Evolutionary conservation across 2,888 invertebrate species (phyloP), one percentile per base, ranked within the genome.

Genomic region (Agelastica alni): DNA sequence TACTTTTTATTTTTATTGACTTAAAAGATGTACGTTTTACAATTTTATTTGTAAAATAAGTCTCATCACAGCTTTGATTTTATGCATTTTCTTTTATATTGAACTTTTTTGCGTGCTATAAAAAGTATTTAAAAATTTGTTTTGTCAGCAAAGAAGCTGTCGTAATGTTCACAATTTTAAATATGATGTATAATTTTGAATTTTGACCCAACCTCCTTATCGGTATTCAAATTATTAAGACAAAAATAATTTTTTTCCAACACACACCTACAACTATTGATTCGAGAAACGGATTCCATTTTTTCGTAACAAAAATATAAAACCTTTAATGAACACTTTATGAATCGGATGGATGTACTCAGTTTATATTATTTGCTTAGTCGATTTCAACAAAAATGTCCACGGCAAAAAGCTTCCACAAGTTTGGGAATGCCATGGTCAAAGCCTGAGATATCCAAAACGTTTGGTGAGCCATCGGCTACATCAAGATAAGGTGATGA

Each of bases 341-440:
- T 58, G 55, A 57, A 59, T 49, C 54, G 64, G 64, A 65, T 64
- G 64, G 64, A 61, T 47, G 58, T 52, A 55, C 62, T 63, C 63
- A 65, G 63, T 61, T 62, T 60, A 43, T 10, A 6, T 52, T 20
- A 12, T 45, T 32, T 32, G 7, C 14, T 26, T 14, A 26, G 14
- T 31, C 5, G 18, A 20, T 16, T 46, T 62, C 53, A 68, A 51
- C 56, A 69, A 53, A 83, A 83, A 45, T 79, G 77, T 51, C 81
- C 81, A 62, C 80, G 79, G 16, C 80, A 79, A 70, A 87, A 87
- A 2, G 85, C 85, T 73, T 86, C 83, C 46, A 88, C 79, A 30
- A 86, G 66, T 64, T 79, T 80, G 31, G 85, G 84, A 49, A 86
- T 81, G 65, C 83, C 78, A 34, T 80, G 81, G 70, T 87, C 84